Conservation (phyloP, 1,140 invertebrate species). For the Archivesica marissinica region DNA sequence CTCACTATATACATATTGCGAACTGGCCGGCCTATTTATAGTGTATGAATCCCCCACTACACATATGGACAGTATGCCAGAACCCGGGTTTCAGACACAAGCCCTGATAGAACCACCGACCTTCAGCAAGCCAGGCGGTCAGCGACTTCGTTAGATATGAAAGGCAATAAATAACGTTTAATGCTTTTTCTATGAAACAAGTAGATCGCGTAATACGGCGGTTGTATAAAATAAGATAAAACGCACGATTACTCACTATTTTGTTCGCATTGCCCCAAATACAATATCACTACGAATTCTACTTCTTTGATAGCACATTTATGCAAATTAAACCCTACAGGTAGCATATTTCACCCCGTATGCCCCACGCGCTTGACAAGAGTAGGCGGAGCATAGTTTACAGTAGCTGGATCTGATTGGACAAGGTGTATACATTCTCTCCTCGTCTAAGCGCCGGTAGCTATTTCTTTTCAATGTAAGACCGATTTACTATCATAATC, state of each 20-base stretch:
- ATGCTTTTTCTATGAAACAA: too few species aligned
- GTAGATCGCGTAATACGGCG: too few species aligned
- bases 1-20: too few species aligned
- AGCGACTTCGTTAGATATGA: too few species aligned
- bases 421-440: background rate
- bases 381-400: constrained; percentile 19
- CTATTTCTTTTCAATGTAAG: constrained; percentile 35
- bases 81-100: too few species aligned
- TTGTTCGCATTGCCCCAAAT: background rate
- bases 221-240: too few species aligned
- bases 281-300: background rate
- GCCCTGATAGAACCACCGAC: too few species aligned
- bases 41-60: too few species aligned
- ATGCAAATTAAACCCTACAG: constrained; percentile 43
- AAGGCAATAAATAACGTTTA: too few species aligned
- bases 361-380: constrained; percentile 30
- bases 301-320: constrained; percentile 32
- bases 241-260: background rate
- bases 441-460: constrained; percentile 1
- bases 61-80: too few species aligned
- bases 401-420: constrained; percentile 22
- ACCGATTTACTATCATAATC: constrained; percentile 17
- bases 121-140: too few species aligned
- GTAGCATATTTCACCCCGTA: constrained; percentile 39
- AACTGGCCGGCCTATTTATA: too few species aligned